Base-by-base conservation (phyloP, 2,113 vertebrate genomes). In the Butorides virescens region DNA sequence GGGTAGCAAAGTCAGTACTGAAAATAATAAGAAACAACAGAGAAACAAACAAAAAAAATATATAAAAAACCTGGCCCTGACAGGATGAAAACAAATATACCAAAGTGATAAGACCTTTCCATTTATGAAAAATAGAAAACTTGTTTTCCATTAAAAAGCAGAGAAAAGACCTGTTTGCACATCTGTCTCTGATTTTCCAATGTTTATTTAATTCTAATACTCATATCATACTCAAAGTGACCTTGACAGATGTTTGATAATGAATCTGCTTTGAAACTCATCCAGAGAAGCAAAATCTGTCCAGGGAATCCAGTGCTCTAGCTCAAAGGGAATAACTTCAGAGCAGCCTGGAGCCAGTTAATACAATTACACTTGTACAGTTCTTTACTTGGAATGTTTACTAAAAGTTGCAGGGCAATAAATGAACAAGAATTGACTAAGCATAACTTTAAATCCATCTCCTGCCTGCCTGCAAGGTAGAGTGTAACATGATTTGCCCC, bases 181-280 rank as follows among this genome's bases (percentile, higher is more conserved):
- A 97, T 93, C 81, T 97, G 87, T 63, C 61, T 92, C 91, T 95
- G 67, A 86, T 97, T 97, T 94, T 96, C 61, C 70, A 86, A 30
- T 77, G 47, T 80, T 84, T 75, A 89, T 77, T 97, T 93, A 94
- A 77, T 95, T 91, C 46, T 92, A 93, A 94, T 91, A 80, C 44
- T 86, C 70, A 90, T 18, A 63, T 78, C 72, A 93, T 59, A 94
- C 70, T 95, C 67, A 81, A 87, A 96, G 83, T 95, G 88, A 93
- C 94, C 76, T 81, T 92, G 90, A 80, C 90, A 96, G 67, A 87
- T 96, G 88, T 94, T 95, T 97, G 91, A 95, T 96, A 95, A 96
- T 74, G 49, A 96, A 86, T 92, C 53, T 92, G 61, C 82, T 92
- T 97, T 97, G 94, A 97, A 97, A 97, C 55, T 95, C 80, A 93